Evolutionary conservation across 2,888 invertebrate genomes (phyloP).

Genomic region (Amphiduros pacificus): DNA sequence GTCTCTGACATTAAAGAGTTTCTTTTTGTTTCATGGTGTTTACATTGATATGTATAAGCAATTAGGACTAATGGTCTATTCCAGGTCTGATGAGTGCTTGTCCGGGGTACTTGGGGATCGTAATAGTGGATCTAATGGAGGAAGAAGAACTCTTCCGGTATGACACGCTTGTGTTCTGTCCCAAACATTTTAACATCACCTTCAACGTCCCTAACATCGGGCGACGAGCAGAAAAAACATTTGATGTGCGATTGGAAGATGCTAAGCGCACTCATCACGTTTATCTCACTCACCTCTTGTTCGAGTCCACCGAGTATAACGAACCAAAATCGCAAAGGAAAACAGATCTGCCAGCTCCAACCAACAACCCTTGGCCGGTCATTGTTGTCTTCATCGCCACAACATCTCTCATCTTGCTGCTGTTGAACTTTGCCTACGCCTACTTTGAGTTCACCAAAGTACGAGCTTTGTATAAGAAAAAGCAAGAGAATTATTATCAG

Average conservation of each 20-base stretch:
- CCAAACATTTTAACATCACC: constrained; percentile 40
- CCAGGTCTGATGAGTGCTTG: constrained; percentile 37
- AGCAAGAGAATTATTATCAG: constrained; percentile 12
- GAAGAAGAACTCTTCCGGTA: constrained; percentile 32
- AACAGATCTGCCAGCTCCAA: neutral
- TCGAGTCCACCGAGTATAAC: constrained; percentile 16
- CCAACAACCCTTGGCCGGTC: constrained; percentile 17
- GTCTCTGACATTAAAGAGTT: too few species aligned
- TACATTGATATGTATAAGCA: too few species aligned
- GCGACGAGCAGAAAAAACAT: constrained; percentile 14
- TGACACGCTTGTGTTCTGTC: constrained; percentile 47
- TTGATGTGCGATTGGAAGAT: constrained; percentile 27
- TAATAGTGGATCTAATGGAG: constrained; percentile 23
- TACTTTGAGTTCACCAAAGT: constrained; percentile 27
- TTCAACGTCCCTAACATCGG: constrained; percentile 32
- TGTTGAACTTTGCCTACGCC: constrained; percentile 24
- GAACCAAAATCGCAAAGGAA: neutral
- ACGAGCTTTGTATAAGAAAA: constrained; percentile 8
- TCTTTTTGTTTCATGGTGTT: too few species aligned
- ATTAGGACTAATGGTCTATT: too few species aligned
- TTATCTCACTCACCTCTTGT: constrained; percentile 27
- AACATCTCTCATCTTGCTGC: constrained; percentile 17
- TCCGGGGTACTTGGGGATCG: constrained; percentile 42
- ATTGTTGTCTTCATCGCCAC: constrained; percentile 16
- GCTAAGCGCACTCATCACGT: constrained; percentile 17